A percentile compares a stretch with the other conserved stretches of the same genome.
These are phyloP conservation scores for Champsocephalus gunnari DNA, from an alignment of 2,797 vertebrate species.

Conservation along the genomic window DNA sequence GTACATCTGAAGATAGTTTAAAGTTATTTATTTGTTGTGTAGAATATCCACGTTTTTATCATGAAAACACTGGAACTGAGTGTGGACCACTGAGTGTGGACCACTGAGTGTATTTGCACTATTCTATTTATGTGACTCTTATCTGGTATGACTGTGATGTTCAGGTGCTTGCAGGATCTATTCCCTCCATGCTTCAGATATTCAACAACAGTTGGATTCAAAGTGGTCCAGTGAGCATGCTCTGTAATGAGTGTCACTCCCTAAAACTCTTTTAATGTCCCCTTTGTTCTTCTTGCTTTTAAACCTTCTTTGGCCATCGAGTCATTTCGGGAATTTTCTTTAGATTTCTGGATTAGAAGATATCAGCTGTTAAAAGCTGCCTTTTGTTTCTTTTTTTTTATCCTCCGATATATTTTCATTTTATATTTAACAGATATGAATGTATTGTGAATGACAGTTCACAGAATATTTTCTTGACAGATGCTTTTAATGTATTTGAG, in stretches of 20 bases:
- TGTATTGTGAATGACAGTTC: constrained; percentile 70
- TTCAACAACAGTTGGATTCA: constrained; percentile 25
- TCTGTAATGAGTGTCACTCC: constrained; percentile 25
- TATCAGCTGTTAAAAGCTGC: constrained; percentile 26
- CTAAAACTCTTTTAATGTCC: background rate
- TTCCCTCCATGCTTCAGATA: constrained; percentile 30
- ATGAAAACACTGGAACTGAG: constrained; percentile 63
- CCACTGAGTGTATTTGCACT: constrained; percentile 45
- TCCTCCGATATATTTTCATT: constrained; percentile 65
- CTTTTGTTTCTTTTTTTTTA: constrained; percentile 47
- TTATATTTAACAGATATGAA: constrained; percentile 79
- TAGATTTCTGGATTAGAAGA: constrained; percentile 31
- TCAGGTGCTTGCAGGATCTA: constrained; percentile 39
- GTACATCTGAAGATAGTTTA: constrained; percentile 34
- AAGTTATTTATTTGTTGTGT: constrained; percentile 74
- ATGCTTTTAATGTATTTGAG: constrained; percentile 73
- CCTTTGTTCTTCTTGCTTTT: background rate
- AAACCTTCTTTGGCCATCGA: constrained; percentile 9
- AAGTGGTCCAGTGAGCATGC: constrained; percentile 64
- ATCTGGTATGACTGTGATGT: constrained; percentile 41
- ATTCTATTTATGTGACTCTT: constrained; percentile 50
- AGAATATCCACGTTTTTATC: constrained; percentile 55
- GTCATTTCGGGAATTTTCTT: constrained; percentile 19
- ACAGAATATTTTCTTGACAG: constrained; percentile 79
- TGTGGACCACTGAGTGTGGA: constrained; percentile 7